Evolutionary conservation across 64 coral and sea anemone species (phyloP).

Genomic region (Montipora sp.): DNA sequence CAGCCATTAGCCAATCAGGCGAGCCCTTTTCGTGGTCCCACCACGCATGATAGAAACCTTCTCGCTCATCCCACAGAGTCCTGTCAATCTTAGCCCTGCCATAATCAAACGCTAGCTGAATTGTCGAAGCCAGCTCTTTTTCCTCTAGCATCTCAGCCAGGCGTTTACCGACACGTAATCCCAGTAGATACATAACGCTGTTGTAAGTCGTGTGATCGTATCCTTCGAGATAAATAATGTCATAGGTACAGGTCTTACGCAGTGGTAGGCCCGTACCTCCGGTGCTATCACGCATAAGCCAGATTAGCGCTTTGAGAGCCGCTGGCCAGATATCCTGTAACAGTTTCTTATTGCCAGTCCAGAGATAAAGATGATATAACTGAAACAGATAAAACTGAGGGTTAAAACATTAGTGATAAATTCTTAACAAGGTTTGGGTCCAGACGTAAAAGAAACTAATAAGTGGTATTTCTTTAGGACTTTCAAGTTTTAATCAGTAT

Average conservation of each 20-base stretch:
- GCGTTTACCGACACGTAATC: slow-evolving; percentile 62
- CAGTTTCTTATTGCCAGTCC: slow-evolving; percentile 73
- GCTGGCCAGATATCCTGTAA: slow-evolving; percentile 81
- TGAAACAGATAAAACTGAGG: slow-evolving; percentile 16
- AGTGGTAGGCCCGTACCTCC: slow-evolving; percentile 72
- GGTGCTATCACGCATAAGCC: slow-evolving; percentile 69
- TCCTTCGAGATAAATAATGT: slow-evolving; percentile 75
- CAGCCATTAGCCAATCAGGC: slow-evolving; percentile 82
- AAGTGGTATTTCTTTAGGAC: no score
- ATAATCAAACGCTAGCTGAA: slow-evolving; percentile 49
- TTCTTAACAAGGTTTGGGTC: neutral
- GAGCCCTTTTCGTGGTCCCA: slow-evolving; percentile 82
- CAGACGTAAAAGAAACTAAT: neutral
- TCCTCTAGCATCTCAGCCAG: slow-evolving; percentile 65
- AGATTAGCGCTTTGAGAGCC: slow-evolving; percentile 61
- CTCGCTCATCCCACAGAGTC: slow-evolving; percentile 80
- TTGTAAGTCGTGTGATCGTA: slow-evolving; percentile 90
- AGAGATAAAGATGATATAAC: slow-evolving; percentile 92
- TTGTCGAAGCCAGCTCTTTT: slow-evolving; percentile 1
- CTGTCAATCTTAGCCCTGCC: slow-evolving; percentile 52
- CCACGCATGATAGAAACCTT: slow-evolving; percentile 86
- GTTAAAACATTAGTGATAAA: neutral
- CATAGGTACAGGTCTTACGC: slow-evolving; percentile 89
- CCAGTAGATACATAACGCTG: slow-evolving; percentile 88
- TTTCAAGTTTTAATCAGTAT: no score